phyloP scores from a whole-genome alignment of 2,113 vertebrate species.

The Cardinalis cardinalis region DNA sequence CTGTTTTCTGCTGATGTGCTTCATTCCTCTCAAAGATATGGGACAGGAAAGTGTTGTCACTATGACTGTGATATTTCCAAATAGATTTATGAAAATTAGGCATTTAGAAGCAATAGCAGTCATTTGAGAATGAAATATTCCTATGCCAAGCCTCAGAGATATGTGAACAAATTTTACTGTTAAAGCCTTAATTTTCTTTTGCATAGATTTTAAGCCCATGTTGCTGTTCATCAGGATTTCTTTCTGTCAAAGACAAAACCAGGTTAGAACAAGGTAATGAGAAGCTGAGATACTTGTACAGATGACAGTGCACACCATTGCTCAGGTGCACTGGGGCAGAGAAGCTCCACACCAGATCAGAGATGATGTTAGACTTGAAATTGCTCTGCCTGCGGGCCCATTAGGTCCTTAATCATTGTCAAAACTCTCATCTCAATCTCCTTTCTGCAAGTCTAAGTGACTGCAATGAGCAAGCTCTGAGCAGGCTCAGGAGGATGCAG shows the following conservation, averaged over 20 bases:
- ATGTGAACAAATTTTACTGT: not conserved
- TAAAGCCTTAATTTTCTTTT: not conserved
- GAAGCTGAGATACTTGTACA: not conserved
- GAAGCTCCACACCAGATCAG: not conserved
- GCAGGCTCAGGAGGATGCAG: no score
- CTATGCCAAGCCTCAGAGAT: not conserved
- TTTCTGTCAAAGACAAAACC: not conserved
- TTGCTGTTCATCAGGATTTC: not conserved
- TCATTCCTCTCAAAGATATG: not conserved
- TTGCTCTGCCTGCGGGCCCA: not conserved
- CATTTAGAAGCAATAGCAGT: not conserved
- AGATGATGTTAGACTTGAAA: not conserved
- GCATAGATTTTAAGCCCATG: not conserved
- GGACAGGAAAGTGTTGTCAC: not conserved
- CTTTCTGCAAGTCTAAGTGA: not conserved
- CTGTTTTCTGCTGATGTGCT: slow-evolving; percentile 9
- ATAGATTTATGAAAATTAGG: slow-evolving; percentile 10
- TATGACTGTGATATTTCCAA: not conserved
- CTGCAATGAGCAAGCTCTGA: not conserved
- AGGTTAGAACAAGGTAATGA: not conserved
- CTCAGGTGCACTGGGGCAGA: not conserved
- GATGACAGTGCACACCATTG: not conserved
- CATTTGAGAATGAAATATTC: not conserved
- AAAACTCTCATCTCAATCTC: not conserved
- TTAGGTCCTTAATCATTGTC: not conserved